phyloP scores from a whole-genome alignment of 2,797 vertebrate species.

The Cyprinodon diabolis region DNA sequence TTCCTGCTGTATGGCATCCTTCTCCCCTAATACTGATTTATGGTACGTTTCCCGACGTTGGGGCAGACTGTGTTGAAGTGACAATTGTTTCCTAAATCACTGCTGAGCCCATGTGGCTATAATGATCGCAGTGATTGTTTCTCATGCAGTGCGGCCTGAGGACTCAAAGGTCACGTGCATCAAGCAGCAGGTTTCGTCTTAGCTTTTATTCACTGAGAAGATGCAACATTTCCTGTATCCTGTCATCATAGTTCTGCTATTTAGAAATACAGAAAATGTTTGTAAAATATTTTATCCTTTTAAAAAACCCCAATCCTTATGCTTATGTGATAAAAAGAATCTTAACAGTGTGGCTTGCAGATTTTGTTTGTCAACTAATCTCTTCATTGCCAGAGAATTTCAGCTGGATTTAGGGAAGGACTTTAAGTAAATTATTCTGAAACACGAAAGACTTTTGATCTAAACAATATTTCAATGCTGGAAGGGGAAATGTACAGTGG shows the following conservation, averaged over 20 bases:
- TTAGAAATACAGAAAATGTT: not conserved
- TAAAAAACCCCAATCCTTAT: not conserved
- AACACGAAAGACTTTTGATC: too few species aligned
- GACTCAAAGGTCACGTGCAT: not conserved
- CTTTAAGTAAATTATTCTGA: not conserved
- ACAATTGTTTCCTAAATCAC: slow-evolving; percentile 1
- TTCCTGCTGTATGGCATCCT: not conserved
- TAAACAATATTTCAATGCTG: too few species aligned
- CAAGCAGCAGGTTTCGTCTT: not conserved
- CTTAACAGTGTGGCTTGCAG: not conserved
- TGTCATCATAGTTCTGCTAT: not conserved
- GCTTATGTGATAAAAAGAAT: not conserved
- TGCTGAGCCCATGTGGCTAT: slow-evolving; percentile 6
- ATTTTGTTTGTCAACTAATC: not conserved
- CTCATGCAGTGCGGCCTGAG: slow-evolving; percentile 3
- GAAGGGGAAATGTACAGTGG: too few species aligned
- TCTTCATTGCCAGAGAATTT: not conserved
- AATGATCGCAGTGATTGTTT: slow-evolving; percentile 9
- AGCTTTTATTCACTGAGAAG: not conserved
- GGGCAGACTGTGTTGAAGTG: slow-evolving; percentile 4
- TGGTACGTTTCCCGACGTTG: not conserved
- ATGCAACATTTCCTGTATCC: not conserved
- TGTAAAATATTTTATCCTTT: too few species aligned
- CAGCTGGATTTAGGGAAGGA: not conserved
- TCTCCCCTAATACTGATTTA: not conserved